Evolutionary conservation across 2,888 invertebrate species (phyloP), one percentile per base, ranked within the genome.

Genomic region (Dione juno): DNA sequence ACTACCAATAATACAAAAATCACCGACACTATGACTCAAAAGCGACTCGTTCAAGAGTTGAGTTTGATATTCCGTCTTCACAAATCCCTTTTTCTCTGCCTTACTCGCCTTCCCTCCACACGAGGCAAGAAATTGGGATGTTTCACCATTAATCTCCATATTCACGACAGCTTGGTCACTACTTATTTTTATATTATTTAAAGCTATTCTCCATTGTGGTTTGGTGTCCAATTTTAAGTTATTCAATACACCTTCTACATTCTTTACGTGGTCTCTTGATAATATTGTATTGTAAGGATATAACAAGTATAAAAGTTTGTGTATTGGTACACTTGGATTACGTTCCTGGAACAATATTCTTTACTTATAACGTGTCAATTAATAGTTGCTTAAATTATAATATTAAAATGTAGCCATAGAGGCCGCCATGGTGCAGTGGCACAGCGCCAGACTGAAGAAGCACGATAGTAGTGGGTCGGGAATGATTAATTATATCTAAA

Each of bases 251-350:
- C 94, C 94, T 80, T 96, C 94, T 0, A 98, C 95, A 16, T 96
- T 95, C 67, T 94, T 94, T 64, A 94, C 93, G 37, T 96, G 96
- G 63, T 98, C 98, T 80, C 95, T 94, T n/a, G 94, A 94, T 67
- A 98, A 88, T 84, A 98, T 96, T 3, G 95, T 92, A 77, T 95
- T 95, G 84, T 97, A 97, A 0, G 99, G 99, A 86, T 99, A 99
- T 0, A 98, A 91, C 45, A 96, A 94, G 75, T 95, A 95, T 50
- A 99, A 86, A 2, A 97, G 90, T 73, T 96, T 95, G 80, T 95
- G 94, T 0, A 95, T 89, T 13, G 96, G 94, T 45, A 96, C 86
- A 43, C 91, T 83, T 1, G 97, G 96, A 81, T 96, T 96, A 54
- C 93, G 89, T 85, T 96, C 95, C 97, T 98, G 91, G 63, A 61